phyloP scores from a whole-genome alignment of 1,140 invertebrate genomes.

The Halictus rubicundus region DNA sequence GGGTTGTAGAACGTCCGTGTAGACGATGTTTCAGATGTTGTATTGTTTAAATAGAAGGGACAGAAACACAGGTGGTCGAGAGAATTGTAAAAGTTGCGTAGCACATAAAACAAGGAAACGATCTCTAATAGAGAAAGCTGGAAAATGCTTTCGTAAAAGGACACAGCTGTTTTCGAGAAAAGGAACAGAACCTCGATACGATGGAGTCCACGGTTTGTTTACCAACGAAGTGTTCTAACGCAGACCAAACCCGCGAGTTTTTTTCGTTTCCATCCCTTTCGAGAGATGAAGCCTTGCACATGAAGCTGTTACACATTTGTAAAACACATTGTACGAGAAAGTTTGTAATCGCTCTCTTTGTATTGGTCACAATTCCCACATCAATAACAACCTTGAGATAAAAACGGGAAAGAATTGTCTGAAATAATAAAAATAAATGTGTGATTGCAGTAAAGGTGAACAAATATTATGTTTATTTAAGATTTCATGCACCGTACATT shows the following conservation, averaged over 20 bases:
- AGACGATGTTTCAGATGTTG: no score
- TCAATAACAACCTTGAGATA: no score
- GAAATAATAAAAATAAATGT: no score
- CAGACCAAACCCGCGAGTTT: neutral
- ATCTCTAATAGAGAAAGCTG: neutral
- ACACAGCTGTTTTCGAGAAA: neutral
- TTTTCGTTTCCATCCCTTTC: neutral
- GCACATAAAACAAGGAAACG: neutral
- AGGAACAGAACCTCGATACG: neutral
- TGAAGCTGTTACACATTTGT: neutral
- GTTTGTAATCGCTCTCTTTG: neutral
- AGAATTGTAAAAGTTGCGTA: neutral
- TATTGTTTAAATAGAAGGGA: no score
- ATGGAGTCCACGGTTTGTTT: neutral
- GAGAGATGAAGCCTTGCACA: no score
- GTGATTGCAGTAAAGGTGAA: no score
- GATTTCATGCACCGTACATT: no score
- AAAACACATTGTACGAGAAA: neutral
- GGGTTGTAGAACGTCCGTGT: no score
- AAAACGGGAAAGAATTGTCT: no score
- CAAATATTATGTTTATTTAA: no score
- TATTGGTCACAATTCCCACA: no score
- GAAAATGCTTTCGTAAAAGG: neutral
- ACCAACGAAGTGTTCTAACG: neutral
- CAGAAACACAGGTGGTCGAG: neutral